phyloP scores from a whole-genome alignment of 2,888 invertebrate species.

The Eupithecia insigniata region DNA sequence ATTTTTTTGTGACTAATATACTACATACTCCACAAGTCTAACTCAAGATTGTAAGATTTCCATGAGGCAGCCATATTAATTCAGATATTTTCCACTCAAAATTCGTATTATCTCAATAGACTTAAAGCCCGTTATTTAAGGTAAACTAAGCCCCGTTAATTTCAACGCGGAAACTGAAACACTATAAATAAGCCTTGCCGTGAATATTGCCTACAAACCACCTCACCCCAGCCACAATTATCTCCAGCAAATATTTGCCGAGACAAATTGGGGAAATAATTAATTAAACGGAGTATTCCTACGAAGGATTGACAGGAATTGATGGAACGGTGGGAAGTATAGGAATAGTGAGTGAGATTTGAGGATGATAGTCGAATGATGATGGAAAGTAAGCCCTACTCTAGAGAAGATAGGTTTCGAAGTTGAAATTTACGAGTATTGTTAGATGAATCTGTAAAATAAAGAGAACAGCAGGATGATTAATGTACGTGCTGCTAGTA shows the following conservation, averaged over 20 bases:
- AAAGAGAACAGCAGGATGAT: background rate
- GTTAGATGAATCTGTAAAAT: background rate
- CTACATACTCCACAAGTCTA: too few species aligned
- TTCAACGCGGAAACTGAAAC: conserved; percentile 12
- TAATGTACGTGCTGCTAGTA: too few species aligned
- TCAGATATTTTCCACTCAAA: background rate
- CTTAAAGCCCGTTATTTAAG: background rate
- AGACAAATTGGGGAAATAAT: conserved; percentile 34
- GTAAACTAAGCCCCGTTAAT: background rate
- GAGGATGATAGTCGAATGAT: background rate
- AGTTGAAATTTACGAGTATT: background rate
- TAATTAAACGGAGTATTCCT: conserved; percentile 25
- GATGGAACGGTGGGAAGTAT: conserved; percentile 5
- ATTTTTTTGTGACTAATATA: too few species aligned
- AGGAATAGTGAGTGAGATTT: conserved; percentile 2
- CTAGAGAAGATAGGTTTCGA: background rate
- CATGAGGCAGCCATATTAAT: background rate
- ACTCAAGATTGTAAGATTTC: background rate
- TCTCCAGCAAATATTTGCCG: conserved; percentile 34
- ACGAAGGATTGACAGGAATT: conserved; percentile 22
- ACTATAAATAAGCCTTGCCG: conserved; percentile 17
- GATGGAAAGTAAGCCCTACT: background rate
- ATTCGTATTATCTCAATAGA: background rate
- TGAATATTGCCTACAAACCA: conserved; percentile 4
- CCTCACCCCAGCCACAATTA: conserved; percentile 27